A percentile compares a stretch with the other conserved stretches of the same genome.
phyloP scores from a whole-genome alignment of 1,140 invertebrate genomes.

The Drosophila melanica region DNA sequence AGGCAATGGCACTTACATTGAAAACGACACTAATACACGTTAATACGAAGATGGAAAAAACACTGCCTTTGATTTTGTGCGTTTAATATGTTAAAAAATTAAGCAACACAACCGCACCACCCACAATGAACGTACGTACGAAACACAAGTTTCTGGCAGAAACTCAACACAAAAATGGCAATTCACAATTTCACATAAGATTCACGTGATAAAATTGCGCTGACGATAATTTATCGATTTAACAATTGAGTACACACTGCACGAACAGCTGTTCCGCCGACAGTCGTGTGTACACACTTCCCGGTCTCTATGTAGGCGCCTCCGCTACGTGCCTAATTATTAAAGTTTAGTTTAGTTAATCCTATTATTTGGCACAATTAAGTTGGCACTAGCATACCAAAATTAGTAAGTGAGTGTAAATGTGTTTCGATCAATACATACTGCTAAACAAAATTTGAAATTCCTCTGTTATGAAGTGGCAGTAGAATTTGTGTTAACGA shows the following conservation, averaged over 20 bases:
- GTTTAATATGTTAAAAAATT: slow-evolving; percentile 56
- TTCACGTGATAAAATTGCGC: slow-evolving; percentile 64
- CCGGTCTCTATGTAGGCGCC: slow-evolving; percentile 45
- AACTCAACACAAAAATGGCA: slow-evolving; percentile 67
- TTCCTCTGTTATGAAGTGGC: slow-evolving; percentile 11
- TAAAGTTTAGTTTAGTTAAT: slow-evolving; percentile 57
- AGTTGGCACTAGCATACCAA: slow-evolving; percentile 29
- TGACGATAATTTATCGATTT: slow-evolving; percentile 47
- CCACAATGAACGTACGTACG: slow-evolving; percentile 62
- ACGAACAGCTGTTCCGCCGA: slow-evolving; percentile 26
- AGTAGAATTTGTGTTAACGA: slow-evolving; percentile 9
- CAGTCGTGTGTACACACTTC: slow-evolving; percentile 39
- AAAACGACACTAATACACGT: slow-evolving; percentile 44
- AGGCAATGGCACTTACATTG: slow-evolving; percentile 61
- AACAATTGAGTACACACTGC: slow-evolving; percentile 14
- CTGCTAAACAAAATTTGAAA: neutral
- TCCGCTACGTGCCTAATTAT: slow-evolving; percentile 43
- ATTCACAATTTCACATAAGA: slow-evolving; percentile 54
- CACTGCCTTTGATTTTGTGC: slow-evolving; percentile 55
- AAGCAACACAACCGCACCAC: slow-evolving; percentile 73
- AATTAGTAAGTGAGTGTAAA: slow-evolving; percentile 35
- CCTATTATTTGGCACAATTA: slow-evolving; percentile 42
- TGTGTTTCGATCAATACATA: neutral
- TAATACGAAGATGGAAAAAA: slow-evolving; percentile 43
- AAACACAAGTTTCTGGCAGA: slow-evolving; percentile 60